Evolutionary conservation across 1,140 invertebrate genomes (phyloP).

Genomic region (Microplitis mediator): DNA sequence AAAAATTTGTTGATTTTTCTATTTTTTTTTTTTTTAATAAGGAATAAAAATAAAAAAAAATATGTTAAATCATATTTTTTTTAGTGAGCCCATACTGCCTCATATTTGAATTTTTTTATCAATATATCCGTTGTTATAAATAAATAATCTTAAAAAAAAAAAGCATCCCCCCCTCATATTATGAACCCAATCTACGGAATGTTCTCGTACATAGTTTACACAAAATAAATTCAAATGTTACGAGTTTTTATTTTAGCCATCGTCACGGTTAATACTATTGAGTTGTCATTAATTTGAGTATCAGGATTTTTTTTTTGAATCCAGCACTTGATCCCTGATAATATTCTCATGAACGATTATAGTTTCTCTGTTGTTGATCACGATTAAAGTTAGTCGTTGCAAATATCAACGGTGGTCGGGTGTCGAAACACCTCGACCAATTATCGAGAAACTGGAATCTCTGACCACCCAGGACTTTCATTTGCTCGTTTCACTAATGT

Average conservation of each 20-base stretch:
- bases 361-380: constrained; percentile 10
- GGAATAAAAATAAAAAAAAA: too few species aligned
- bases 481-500: constrained; percentile 16
- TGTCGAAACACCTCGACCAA: constrained; percentile 65
- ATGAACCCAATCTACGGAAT: too few species aligned
- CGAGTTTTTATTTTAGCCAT: constrained; percentile 11
- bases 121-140: too few species aligned
- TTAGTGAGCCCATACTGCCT: too few species aligned
- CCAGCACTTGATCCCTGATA: background rate
- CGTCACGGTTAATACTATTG: constrained; percentile 29
- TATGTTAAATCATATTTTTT: too few species aligned
- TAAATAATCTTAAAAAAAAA: too few species aligned
- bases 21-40: too few species aligned
- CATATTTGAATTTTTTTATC: too few species aligned
- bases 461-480: constrained; percentile 51
- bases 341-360: constrained; percentile 11
- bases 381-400: constrained; percentile 2
- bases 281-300: constrained; percentile 28
- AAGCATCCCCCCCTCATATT: too few species aligned
- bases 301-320: constrained; percentile 9
- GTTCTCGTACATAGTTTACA: too few species aligned
- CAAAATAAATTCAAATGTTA: background rate
- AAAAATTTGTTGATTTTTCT: too few species aligned
- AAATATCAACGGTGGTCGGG: constrained; percentile 52
- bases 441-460: constrained; percentile 64